These are phyloP conservation scores for Uromys caudimaculatus DNA, from an alignment of 2,797 vertebrate genomes.

Conservation along the genomic window DNA sequence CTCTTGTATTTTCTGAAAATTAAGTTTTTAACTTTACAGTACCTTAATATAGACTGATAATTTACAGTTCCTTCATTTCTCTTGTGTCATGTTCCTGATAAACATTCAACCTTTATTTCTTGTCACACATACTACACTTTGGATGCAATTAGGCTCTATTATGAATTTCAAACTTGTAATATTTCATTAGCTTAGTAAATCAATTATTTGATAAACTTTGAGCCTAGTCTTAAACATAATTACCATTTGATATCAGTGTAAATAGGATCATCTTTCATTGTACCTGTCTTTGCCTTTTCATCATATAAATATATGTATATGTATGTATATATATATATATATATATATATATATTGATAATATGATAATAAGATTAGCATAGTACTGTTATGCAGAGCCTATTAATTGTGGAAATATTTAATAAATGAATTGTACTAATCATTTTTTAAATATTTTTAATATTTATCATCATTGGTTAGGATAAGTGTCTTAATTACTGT, in stretches of 20 bases:
- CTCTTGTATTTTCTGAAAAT: not conserved
- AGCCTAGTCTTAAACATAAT: not conserved
- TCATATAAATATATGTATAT: not conserved
- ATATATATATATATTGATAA: not conserved
- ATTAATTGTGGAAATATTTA: not conserved
- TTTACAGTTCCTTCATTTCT: not conserved
- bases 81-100: not conserved
- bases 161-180: not conserved
- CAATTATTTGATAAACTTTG: not conserved
- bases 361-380: not conserved
- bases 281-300: not conserved
- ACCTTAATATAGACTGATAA: not conserved
- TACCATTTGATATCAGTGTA: not conserved
- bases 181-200: not conserved
- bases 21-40: not conserved
- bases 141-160: not conserved
- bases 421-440: not conserved
- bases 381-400: not conserved
- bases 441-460: slow-evolving; percentile 16
- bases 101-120: not conserved
- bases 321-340: not conserved
- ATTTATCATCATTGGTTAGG: not conserved
- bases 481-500: not conserved
- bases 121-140: not conserved
- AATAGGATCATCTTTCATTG: not conserved